These are phyloP conservation scores for Mesoclemmys tuberculata DNA, from an alignment of 2,113 vertebrate genomes.

Conservation along the genomic window DNA sequence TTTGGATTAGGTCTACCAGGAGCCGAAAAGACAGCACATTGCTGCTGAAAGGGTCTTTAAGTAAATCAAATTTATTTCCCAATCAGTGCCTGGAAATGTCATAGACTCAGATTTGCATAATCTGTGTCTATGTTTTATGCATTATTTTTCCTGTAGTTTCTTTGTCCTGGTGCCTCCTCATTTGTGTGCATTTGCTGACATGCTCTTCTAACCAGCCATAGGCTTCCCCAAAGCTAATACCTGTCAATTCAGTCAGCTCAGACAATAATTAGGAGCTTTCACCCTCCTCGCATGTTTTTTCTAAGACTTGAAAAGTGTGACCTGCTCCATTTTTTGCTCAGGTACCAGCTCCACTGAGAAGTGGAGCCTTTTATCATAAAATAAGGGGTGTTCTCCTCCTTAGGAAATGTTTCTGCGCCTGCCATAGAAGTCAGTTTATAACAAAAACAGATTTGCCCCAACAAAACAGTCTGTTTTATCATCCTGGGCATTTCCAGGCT, in stretches of 20 bases:
- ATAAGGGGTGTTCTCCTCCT: constrained; percentile 34
- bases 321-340: background rate
- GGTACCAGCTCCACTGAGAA: background rate
- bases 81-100: constrained; percentile 61
- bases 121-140: constrained; percentile 65
- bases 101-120: constrained; percentile 70
- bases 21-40: background rate
- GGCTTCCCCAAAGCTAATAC: constrained; percentile 63
- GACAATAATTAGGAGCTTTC: constrained; percentile 57
- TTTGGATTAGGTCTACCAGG: background rate
- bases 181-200: constrained; percentile 49
- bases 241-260: constrained; percentile 46
- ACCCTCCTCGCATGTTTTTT: background rate
- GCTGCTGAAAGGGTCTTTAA: background rate
- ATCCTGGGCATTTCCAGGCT: constrained; percentile 46
- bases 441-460: constrained; percentile 58
- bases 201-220: constrained; percentile 54
- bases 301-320: constrained; percentile 36
- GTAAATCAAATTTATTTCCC: constrained; percentile 58
- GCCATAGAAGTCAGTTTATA: constrained; percentile 44
- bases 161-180: constrained; percentile 55
- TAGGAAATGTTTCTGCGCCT: constrained; percentile 60
- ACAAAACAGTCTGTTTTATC: constrained; percentile 60
- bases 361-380: constrained; percentile 37
- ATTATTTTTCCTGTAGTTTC: constrained; percentile 42